These are phyloP conservation scores for Cirrhinus mrigala DNA, from an alignment of 2,797 vertebrate genomes.

Conservation along the genomic window DNA sequence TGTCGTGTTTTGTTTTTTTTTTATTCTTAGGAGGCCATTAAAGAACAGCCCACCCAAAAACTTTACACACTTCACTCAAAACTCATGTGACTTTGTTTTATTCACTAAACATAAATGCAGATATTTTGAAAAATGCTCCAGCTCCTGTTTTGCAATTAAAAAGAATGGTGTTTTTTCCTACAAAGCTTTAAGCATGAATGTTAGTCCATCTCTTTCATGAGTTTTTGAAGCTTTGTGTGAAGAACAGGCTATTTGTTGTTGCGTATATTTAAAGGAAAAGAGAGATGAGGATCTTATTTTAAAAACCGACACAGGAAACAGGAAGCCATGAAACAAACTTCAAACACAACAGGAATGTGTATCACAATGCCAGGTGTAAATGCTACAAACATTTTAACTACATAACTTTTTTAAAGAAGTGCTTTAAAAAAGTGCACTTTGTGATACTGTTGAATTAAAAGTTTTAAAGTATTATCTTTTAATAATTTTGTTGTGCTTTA, in stretches of 20 bases:
- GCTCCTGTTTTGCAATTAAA: background rate
- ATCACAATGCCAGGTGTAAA: background rate
- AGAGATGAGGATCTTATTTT: background rate
- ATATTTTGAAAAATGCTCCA: background rate
- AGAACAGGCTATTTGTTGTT: background rate
- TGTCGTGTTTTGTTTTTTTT: background rate
- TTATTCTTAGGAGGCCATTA: background rate
- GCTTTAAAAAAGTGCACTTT: background rate
- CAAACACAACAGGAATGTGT: background rate
- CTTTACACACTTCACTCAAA: background rate
- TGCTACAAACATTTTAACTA: too few relatives aligned
- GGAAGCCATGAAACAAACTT: background rate
- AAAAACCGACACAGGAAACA: background rate
- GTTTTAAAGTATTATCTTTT: background rate
- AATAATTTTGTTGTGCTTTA: background rate
- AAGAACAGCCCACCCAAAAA: background rate
- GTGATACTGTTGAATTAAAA: background rate
- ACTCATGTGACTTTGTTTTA: background rate
- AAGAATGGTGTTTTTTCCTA: background rate
- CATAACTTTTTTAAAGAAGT: background rate
- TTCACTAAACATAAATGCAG: background rate
- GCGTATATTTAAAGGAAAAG: background rate
- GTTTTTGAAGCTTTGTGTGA: background rate
- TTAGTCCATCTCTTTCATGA: background rate
- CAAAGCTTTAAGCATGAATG: background rate